Conservation (phyloP, 2,113 vertebrate genomes). For the Hypanus sabinus region DNA sequence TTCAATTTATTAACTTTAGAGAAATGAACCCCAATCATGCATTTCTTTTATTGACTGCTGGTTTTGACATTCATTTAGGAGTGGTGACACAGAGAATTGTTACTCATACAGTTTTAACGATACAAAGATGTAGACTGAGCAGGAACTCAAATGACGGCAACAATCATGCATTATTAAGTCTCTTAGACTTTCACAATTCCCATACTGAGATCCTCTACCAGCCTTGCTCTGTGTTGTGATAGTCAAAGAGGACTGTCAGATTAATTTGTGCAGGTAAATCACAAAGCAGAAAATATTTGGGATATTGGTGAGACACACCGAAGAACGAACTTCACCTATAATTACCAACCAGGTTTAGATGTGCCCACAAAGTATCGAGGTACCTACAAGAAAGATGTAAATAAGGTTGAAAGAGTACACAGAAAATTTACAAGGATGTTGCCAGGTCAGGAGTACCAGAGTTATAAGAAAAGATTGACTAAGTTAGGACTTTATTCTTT, state of each 20-base stretch:
- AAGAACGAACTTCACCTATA: background rate
- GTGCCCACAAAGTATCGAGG: background rate
- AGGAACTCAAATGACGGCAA: background rate
- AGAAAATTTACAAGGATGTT: too few relatives aligned
- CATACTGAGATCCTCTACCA: background rate
- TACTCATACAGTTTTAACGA: background rate
- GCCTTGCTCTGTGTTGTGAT: background rate
- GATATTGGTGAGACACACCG: background rate
- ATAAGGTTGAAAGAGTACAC: too few relatives aligned
- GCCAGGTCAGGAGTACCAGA: too few relatives aligned
- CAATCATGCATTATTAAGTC: conserved; percentile 5
- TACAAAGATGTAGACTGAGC: background rate
- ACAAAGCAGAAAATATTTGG: background rate
- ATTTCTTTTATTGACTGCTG: background rate
- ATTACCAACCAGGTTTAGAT: background rate
- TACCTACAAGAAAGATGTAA: too few relatives aligned
- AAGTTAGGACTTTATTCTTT: too few relatives aligned
- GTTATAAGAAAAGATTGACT: too few relatives aligned
- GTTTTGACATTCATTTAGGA: background rate
- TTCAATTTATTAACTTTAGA: background rate
- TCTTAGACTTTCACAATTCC: background rate
- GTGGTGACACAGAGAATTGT: background rate
- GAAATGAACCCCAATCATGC: background rate
- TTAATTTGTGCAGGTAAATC: background rate
- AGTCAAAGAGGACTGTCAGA: background rate